Evolutionary conservation across 2,888 invertebrate species (phyloP).

Genomic region (Eueremaeus valkanovi): DNA sequence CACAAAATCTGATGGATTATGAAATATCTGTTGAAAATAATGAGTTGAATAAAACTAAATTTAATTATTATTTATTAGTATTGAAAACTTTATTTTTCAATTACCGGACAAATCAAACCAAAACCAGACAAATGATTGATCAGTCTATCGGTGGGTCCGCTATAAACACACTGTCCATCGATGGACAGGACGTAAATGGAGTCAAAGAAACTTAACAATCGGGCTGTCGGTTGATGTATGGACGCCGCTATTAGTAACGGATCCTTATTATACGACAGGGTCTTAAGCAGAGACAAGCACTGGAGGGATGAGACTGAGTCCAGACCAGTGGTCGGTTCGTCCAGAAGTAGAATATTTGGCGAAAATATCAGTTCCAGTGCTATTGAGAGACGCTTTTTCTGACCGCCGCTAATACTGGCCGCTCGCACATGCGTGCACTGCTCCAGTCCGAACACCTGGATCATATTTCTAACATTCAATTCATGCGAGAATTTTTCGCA

Average conservation of each 20-base stretch:
- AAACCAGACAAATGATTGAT: constrained; percentile 7
- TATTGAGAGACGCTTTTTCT: too few relatives aligned
- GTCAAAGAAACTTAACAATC: constrained; percentile 34
- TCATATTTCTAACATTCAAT: background rate
- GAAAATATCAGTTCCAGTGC: too few relatives aligned
- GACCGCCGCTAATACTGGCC: background rate
- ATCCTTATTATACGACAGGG: background rate
- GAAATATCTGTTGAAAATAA: constrained; percentile 18
- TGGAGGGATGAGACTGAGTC: constrained; percentile 38
- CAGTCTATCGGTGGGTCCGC: constrained; percentile 34
- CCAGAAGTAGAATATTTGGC: too few relatives aligned
- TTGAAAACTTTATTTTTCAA: background rate
- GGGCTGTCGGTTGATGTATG: constrained; percentile 41
- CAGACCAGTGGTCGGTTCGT: constrained; percentile 41
- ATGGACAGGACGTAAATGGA: constrained; percentile 37
- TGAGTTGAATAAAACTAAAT: too few relatives aligned
- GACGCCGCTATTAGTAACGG: constrained; percentile 38
- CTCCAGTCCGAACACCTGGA: background rate
- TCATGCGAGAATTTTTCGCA: background rate
- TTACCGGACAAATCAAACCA: constrained; percentile 36
- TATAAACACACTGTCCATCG: constrained; percentile 40
- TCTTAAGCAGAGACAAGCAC: constrained; percentile 38
- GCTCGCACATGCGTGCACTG: background rate
- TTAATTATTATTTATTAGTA: background rate
- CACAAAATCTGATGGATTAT: constrained; percentile 40